phyloP scores from a whole-genome alignment of 2,113 vertebrate genomes.

The Nicator chloris region DNA sequence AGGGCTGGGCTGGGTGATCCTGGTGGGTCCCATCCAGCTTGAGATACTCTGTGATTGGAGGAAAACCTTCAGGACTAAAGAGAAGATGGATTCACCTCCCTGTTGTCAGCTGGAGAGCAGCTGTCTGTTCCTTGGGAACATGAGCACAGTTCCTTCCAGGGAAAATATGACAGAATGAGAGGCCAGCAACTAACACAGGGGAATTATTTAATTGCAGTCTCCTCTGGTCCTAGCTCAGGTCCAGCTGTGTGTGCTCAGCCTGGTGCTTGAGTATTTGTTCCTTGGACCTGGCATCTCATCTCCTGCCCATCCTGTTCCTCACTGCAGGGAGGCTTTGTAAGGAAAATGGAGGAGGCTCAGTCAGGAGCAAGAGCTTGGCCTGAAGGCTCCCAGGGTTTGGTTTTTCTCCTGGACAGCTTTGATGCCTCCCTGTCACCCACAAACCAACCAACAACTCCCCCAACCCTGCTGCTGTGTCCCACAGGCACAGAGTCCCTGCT shows the following conservation, averaged over 20 bases:
- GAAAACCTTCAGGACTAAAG: background rate
- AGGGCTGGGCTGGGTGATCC: background rate
- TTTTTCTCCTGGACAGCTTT: background rate
- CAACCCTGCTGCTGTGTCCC: fast-evolving
- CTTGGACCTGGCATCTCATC: background rate
- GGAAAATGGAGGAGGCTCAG: background rate
- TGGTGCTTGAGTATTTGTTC: background rate
- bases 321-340: background rate
- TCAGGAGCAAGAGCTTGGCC: background rate
- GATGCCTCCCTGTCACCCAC: background rate
- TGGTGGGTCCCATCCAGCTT: background rate
- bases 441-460: no score
- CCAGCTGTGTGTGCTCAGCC: background rate
- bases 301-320: fast-evolving
- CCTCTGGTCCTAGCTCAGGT: background rate
- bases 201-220: background rate
- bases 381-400: background rate
- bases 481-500: background rate
- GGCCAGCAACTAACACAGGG: background rate
- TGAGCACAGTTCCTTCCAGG: background rate
- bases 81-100: fast-evolving
- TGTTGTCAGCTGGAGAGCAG: background rate
- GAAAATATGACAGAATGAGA: fast-evolving
- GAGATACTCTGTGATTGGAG: background rate
- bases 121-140: fast-evolving